phyloP scores from a whole-genome alignment of 2,797 vertebrate species.

The Phoeniculus purpureus region DNA sequence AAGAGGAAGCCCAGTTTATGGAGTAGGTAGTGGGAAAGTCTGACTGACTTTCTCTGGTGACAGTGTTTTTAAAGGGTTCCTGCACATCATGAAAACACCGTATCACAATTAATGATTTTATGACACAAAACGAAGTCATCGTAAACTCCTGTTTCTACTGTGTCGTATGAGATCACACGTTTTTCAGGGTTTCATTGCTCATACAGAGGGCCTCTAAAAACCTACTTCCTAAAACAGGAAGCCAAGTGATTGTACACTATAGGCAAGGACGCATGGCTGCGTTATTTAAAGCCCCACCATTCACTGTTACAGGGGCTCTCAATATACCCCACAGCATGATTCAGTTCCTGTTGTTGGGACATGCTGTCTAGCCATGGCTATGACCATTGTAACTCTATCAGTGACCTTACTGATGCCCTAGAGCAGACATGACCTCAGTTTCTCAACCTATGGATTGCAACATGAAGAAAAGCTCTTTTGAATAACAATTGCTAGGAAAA shows the following conservation, averaged over 20 bases:
- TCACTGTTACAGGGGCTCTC: background rate
- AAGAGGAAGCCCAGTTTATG: background rate
- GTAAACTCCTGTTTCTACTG: background rate
- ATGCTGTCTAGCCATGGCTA: background rate
- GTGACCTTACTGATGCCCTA: background rate
- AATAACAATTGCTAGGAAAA: background rate
- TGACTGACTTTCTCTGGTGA: background rate
- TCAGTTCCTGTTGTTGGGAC: background rate
- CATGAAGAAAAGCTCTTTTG: background rate
- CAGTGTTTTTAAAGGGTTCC: background rate
- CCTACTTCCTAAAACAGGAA: background rate
- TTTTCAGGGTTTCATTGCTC: background rate
- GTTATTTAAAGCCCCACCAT: background rate
- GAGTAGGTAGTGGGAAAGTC: background rate
- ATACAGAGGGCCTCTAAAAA: background rate
- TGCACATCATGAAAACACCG: background rate
- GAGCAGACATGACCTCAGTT: background rate
- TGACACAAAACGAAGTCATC: background rate
- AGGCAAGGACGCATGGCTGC: background rate
- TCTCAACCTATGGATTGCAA: background rate
- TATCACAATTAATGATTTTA: background rate
- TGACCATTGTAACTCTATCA: background rate
- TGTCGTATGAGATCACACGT: rapidly evolving
- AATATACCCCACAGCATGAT: background rate
- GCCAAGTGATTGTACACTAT: background rate